Conservation (phyloP, 1,140 invertebrate genomes). For the Gonioctena quinquepunctata region DNA sequence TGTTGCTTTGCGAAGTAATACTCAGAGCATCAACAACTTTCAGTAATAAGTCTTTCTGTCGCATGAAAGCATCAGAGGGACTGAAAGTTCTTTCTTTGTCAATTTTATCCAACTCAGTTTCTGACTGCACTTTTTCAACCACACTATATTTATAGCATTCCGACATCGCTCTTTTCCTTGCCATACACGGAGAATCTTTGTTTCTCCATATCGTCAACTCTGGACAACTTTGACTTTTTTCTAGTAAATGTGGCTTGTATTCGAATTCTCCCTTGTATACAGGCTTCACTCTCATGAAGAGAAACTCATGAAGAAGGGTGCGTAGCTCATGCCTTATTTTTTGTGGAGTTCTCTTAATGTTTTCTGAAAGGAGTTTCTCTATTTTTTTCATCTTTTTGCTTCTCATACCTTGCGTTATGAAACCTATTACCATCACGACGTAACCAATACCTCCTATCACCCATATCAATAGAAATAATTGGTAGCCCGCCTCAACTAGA, state of each 20-base stretch:
- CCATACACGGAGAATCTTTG: conserved; percentile 54
- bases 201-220: conserved; percentile 61
- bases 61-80: conserved; percentile 62
- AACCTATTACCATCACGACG: conserved; percentile 87
- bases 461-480: conserved; percentile 79
- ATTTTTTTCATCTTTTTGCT: conserved; percentile 75
- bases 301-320: conserved; percentile 46
- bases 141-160: conserved; percentile 56
- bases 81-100: conserved; percentile 76
- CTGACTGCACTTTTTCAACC: conserved; percentile 69
- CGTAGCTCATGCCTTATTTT: conserved; percentile 76
- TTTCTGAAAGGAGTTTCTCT: conserved; percentile 74
- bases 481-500: conserved; percentile 68
- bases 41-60: conserved; percentile 73
- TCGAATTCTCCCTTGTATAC: conserved; percentile 59
- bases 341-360: conserved; percentile 75
- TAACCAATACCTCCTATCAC: conserved; percentile 90
- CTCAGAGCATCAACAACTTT: conserved; percentile 76
- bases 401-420: conserved; percentile 74
- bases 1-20: conserved; percentile 58
- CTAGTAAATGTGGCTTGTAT: conserved; percentile 37
- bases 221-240: conserved; percentile 64
- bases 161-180: conserved; percentile 66
- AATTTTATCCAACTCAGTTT: conserved; percentile 75
- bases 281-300: conserved; percentile 54